Base-by-base conservation (phyloP, 2,888 invertebrate species). In the Nyleta sp. region DNA sequence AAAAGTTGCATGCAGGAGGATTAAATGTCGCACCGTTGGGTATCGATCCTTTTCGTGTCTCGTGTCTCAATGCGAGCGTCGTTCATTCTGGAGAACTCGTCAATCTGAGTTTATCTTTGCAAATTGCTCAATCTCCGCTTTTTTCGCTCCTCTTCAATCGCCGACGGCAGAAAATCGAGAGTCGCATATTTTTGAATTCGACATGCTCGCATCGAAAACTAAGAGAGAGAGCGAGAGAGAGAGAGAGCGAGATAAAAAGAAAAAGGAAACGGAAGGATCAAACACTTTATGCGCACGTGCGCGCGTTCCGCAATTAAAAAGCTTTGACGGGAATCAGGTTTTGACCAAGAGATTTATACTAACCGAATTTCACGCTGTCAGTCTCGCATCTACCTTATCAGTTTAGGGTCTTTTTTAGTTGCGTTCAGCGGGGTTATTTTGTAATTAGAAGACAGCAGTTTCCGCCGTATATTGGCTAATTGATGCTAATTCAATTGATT, bases 11-110 rank as follows among this genome's bases (percentile, higher is more conserved):
- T 70, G 76, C 74, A 76, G 73, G 65, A 72, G 67, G 77, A 83
- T 82, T 84, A 85, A 87, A 84, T 83, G 78, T 84, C 81, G 78
- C 86, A 81, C 82, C 82, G 84, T 76, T 65, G 38, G 60, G 59
- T 75, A 55, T 68, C 33, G 76, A 64, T 70, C 46, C 55, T 42
- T 55, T 67, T 57, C 38, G 44, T 13, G 38, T 50, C 53, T 70
- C 40, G 6, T 42, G 62, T 73, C 71, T 65, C 70, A 68, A 62
- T 75, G 10, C 68, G 20, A 38, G 52, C 20, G 38, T 35, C 65
- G 42, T 59, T 65, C 73, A 59, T 62, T 70, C 62, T 64, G 59
- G 48, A 65, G 59, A 71, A 57, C 44, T 38, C 46, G 65, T 28
- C 46, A 53, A 44, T 71, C 55, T 65, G 28, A 50, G 65, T 73